phyloP scores from a whole-genome alignment of 2,797 vertebrate species.

The Danio tinwini region DNA sequence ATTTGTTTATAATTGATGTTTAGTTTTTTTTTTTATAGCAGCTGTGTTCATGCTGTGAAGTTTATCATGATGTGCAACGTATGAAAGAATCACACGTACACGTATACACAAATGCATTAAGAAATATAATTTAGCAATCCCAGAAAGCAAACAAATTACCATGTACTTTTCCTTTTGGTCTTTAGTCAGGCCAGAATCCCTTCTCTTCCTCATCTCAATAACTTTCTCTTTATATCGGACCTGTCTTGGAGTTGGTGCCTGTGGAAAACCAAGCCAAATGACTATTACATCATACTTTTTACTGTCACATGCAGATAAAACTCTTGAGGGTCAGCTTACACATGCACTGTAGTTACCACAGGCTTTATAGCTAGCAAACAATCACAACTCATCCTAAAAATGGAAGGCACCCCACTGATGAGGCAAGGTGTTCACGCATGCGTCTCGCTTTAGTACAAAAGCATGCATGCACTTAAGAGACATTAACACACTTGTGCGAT shows the following conservation, averaged over 20 bases:
- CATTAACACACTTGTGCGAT: constrained; percentile 5
- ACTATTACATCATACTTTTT: neutral
- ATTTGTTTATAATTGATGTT: too few relatives aligned
- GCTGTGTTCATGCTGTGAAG: too few relatives aligned
- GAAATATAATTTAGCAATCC: neutral
- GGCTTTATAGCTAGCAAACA: neutral
- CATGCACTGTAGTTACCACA: neutral
- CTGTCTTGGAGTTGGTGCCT: constrained; percentile 94
- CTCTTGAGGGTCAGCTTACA: neutral
- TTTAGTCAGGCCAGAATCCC: constrained; percentile 91
- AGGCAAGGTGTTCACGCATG: neutral
- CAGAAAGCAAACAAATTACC: constrained; percentile 71
- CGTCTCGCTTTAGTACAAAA: neutral
- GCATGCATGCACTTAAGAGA: constrained; percentile 22
- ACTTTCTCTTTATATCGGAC: constrained; percentile 97
- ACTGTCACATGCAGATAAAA: neutral
- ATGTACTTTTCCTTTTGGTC: constrained; percentile 99
- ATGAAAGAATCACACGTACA: too few relatives aligned
- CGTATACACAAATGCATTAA: neutral
- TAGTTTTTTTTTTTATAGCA: too few relatives aligned
- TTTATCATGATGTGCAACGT: too few relatives aligned
- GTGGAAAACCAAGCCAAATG: neutral
- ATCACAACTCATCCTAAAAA: neutral
- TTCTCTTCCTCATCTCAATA: constrained; percentile 93
- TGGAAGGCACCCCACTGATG: neutral